phyloP scores from a whole-genome alignment of 2,888 invertebrate species.

The Eutolmus rufibarbis region DNA sequence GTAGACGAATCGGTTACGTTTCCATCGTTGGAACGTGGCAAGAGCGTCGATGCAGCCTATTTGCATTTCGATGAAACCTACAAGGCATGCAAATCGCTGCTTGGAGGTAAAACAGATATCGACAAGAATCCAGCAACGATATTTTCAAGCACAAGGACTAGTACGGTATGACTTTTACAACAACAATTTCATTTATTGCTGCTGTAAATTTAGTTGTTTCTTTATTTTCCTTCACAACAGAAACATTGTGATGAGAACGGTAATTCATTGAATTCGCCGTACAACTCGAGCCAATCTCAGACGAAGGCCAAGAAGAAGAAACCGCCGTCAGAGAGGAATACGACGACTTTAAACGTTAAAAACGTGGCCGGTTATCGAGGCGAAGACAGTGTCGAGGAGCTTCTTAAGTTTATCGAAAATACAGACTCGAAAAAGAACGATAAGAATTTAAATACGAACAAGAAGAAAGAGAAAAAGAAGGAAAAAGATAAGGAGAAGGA shows the following conservation, averaged over 20 bases:
- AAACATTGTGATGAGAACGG: slow-evolving; percentile 79
- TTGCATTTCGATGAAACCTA: slow-evolving; percentile 56
- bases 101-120: slow-evolving; percentile 53
- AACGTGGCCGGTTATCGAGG: slow-evolving; percentile 81
- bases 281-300: slow-evolving; percentile 67
- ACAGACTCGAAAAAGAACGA: slow-evolving; percentile 62
- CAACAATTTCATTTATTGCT: slow-evolving; percentile 18
- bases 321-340: slow-evolving; percentile 66
- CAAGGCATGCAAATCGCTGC: slow-evolving; percentile 55
- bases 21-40: slow-evolving; percentile 55
- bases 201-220: slow-evolving; percentile 51
- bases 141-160: slow-evolving; percentile 10
- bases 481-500: slow-evolving; percentile 59
- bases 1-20: slow-evolving; percentile 56
- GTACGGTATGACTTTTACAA: slow-evolving; percentile 22
- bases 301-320: slow-evolving; percentile 69
- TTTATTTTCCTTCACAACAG: slow-evolving; percentile 65
- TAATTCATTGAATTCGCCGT: slow-evolving; percentile 69
- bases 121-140: slow-evolving; percentile 50
- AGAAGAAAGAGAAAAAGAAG: slow-evolving; percentile 62
- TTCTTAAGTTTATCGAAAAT: slow-evolving; percentile 81
- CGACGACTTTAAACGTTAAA: slow-evolving; percentile 63
- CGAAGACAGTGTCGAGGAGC: slow-evolving; percentile 77
- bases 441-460: slow-evolving; percentile 65
- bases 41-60: slow-evolving; percentile 52